A percentile compares a stretch with the other conserved stretches of the same genome.
Evolutionary conservation across 2,888 invertebrate species (phyloP).

Genomic region (Glyphotaelius pellucidus): DNA sequence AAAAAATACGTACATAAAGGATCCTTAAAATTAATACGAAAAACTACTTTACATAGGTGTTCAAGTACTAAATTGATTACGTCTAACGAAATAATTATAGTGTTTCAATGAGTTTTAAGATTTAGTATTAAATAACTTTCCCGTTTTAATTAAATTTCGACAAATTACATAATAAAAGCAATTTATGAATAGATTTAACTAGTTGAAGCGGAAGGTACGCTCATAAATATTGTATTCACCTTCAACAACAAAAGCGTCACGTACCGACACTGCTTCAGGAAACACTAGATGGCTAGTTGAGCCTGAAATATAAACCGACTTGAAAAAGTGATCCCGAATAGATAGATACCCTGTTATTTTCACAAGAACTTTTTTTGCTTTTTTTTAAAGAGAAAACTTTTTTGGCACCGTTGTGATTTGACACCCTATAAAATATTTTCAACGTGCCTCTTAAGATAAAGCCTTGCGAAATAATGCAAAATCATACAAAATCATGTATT

Average conservation of each 20-base stretch:
- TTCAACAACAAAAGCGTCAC: neutral
- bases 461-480: no score
- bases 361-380: no score
- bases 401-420: no score
- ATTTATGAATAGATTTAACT: conserved; percentile 24
- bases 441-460: no score
- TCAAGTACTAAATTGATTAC: neutral
- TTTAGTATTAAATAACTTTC: neutral
- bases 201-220: conserved; percentile 19
- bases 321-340: no score
- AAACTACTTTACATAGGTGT: neutral
- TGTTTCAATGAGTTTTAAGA: conserved; percentile 24
- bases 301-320: neutral
- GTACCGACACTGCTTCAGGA: neutral
- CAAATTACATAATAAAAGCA: conserved; percentile 37
- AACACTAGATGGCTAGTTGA: neutral
- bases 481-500: no score
- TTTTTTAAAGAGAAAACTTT: no score
- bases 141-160: conserved; percentile 27
- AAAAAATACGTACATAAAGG: neutral
- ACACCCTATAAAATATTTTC: no score
- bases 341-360: no score
- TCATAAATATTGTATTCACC: conserved; percentile 19
- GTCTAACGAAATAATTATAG: conserved; percentile 2
- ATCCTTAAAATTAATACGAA: neutral